Evolutionary conservation across 1,140 invertebrate genomes (phyloP), one percentile per base, ranked within the genome.

Genomic region (Stegodyphus dumicola): DNA sequence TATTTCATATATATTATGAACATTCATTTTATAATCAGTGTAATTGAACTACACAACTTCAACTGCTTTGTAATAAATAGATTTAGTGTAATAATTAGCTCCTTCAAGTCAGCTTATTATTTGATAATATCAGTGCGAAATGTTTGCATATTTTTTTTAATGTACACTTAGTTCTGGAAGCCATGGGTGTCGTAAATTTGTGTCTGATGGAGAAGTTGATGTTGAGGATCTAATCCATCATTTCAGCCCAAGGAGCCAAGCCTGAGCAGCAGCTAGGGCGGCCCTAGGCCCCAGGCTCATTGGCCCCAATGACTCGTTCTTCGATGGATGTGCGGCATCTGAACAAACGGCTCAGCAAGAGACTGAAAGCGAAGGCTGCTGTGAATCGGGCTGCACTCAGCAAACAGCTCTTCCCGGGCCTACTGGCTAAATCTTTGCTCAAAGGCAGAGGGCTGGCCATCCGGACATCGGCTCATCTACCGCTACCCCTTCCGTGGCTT

Each of bases 291-390:
- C 74, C 81, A 69, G 33, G 64, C 52, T 77, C 64, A 56, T 53
- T 49, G 13, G 74, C 69, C 84, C 84, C 75, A 53, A 86, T 86
- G 84, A 86, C 84, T 65, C 84, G 84, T 53, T 71, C 74, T 48
- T 83, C 86, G 73, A 87, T 87, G 79, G 86, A 87, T 7, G 79
- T 87, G 75, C 70, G 77, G 54, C 86, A 81, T 56, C 77, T 83
- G 53, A 87, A 83, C 66, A 87, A 83, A 66, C 64, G 86, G 53
- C 79, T 87, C 70, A 87, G 78, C 78, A 87, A 79, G 69, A 70
- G 79, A 87, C 74, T 87, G 48, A 87, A 87, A 83, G 79, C 78
- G n/a, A 87, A 87, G 69, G 86, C 78, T 67, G 78, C 86, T 49
- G 69, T 79, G 11, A 75, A 76, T 69, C 48, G 74, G 13, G 78